phyloP scores from a whole-genome alignment of 1,140 invertebrate species.

The Panagrolaimus sp. region DNA sequence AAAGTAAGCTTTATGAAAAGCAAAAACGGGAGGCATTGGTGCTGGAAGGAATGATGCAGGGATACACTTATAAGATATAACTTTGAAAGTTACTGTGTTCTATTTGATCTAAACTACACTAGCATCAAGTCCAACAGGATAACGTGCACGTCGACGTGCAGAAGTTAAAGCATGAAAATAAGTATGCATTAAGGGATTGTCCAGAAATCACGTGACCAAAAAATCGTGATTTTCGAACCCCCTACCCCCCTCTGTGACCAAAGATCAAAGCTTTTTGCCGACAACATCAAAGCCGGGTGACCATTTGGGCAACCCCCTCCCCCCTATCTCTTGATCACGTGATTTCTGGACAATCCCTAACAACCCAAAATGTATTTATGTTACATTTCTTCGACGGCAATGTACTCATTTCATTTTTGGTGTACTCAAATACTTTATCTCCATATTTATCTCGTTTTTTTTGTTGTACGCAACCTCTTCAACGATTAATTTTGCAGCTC shows the following conservation, averaged over 20 bases:
- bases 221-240: too few species aligned
- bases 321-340: too few species aligned
- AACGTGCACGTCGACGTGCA: constrained; percentile 13
- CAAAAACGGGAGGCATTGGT: too few species aligned
- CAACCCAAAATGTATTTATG: constrained; percentile 12
- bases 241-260: too few species aligned
- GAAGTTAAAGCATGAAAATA: constrained; percentile 17
- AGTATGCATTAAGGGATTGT: too few species aligned
- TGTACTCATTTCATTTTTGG: neutral
- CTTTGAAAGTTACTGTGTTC: neutral
- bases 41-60: constrained; percentile 5
- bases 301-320: too few species aligned
- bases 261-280: too few species aligned
- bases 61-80: neutral
- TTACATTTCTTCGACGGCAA: neutral
- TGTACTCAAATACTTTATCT: neutral
- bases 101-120: neutral
- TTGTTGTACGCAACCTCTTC: neutral
- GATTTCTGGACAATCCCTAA: too few species aligned
- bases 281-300: too few species aligned
- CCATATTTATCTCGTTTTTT: neutral
- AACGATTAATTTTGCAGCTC: too few species aligned
- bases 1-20: too few species aligned
- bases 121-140: constrained; percentile 15
- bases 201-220: too few species aligned